Base-by-base conservation (phyloP, 1,140 invertebrate species). In the Drosophila elegans region DNA sequence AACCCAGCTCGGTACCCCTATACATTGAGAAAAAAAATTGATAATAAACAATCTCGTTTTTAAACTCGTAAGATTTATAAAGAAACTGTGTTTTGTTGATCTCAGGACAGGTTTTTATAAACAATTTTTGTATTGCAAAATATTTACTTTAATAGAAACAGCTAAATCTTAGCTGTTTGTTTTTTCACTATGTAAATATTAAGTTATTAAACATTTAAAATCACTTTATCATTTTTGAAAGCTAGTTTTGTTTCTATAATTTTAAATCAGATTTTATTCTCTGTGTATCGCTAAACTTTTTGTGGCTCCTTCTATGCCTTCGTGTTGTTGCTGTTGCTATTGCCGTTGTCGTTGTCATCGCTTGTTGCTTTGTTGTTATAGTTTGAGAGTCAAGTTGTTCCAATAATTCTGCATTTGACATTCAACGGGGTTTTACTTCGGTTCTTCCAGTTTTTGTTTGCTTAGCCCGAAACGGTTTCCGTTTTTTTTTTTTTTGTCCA, bases 381-480 rank as follows among this genome's bases (percentile, higher is more conserved):
- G 74, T 82, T 81, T 75, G 69, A 75, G 60, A 78, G 78, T 86
- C 82, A 82, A 86, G 78, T 82, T 82, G 78, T 90, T 78, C 77
- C 80, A 90, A 89, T 89, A 89, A 84, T 89, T 89, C 85, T 84
- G 84, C 85, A 90, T 89, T 90, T 90, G 84, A 89, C 84, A 89
- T 90, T 88, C 84, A 76, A 89, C 55, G 74, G 54, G 63, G 54
- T 54, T 73, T 63, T 53, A 62, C 57, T 54, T 68, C 32, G 66
- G 66, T 54, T 69, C 66, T 74, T 74, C 64, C 42, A 38, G 41
- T 71, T 60, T 56, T 60, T 62, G 67, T 68, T 45, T 6, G 53
- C 66, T 41, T 71, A 38, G 64, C 38, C 54, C 69, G 67, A 73
- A 73, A 73, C 69, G 69, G 69, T 78, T 79, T 52, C 60, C 59